Evolutionary conservation across 2,113 vertebrate species (phyloP).

Genomic region (Poeciliopsis turrubarensis): DNA sequence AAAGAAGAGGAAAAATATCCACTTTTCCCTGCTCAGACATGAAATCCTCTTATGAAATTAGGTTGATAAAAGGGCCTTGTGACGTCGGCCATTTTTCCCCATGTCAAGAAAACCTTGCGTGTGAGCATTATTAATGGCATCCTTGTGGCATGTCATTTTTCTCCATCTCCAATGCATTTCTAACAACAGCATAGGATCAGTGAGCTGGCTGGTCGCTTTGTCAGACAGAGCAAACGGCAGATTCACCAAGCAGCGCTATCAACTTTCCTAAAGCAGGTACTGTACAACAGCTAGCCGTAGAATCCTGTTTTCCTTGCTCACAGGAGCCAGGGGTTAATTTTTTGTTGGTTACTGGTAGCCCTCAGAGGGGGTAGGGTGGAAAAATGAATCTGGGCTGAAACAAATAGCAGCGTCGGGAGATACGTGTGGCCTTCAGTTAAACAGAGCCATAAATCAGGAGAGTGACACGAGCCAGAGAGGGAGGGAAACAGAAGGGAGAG

Average conservation of each 20-base stretch:
- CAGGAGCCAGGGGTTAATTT: conserved; percentile 73
- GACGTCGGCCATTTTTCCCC: conserved; percentile 77
- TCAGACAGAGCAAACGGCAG: conserved; percentile 59
- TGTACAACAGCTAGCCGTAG: conserved; percentile 39
- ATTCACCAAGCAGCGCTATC: conserved; percentile 45
- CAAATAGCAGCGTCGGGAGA: conserved; percentile 83
- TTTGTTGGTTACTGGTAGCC: conserved; percentile 71
- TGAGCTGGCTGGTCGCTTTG: conserved; percentile 47
- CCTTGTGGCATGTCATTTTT: conserved; percentile 79
- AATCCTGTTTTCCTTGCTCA: conserved; percentile 46
- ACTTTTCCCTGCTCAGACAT: conserved; percentile 72
- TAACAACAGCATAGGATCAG: conserved; percentile 53
- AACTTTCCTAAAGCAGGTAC: conserved; percentile 39
- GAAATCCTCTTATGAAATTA: conserved; percentile 78
- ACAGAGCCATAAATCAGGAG: conserved; percentile 87
- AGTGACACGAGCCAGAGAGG: conserved; percentile 61
- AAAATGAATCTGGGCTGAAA: conserved; percentile 80
- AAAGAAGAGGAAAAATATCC: conserved; percentile 78
- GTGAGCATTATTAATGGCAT: conserved; percentile 83
- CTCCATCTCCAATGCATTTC: conserved; percentile 62
- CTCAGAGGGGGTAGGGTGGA: conserved; percentile 64
- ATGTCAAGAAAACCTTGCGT: conserved; percentile 78
- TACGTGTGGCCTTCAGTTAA: conserved; percentile 87
- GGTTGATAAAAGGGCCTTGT: conserved; percentile 78
- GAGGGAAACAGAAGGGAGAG: conserved; percentile 21